phyloP scores from a whole-genome alignment of 2,113 vertebrate species.

The Bos taurus region DNA sequence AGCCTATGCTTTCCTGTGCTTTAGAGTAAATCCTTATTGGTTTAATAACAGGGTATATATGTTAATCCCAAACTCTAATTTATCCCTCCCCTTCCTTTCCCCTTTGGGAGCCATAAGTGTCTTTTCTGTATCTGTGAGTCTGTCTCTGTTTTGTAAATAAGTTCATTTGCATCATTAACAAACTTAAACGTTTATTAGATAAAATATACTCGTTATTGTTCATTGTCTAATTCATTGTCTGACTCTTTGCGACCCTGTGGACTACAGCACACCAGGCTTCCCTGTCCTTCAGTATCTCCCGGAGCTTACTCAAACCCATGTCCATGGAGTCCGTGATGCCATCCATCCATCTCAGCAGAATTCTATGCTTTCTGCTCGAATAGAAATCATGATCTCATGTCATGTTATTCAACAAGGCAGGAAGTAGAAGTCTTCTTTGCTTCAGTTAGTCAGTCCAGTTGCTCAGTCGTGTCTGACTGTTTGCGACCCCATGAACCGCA shows the following conservation, averaged over 20 bases:
- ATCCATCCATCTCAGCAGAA: too few relatives aligned
- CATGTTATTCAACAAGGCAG: too few relatives aligned
- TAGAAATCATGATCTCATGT: too few relatives aligned
- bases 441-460: too few relatives aligned
- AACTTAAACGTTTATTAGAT: not conserved
- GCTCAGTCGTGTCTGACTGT: not conserved
- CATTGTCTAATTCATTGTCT: not conserved
- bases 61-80: not conserved
- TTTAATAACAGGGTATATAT: not conserved
- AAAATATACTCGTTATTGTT: not conserved
- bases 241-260: too few relatives aligned
- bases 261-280: too few relatives aligned
- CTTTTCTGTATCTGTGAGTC: not conserved
- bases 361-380: too few relatives aligned
- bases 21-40: not conserved
- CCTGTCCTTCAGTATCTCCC: too few relatives aligned
- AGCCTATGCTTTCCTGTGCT: not conserved
- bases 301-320: too few relatives aligned
- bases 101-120: not conserved
- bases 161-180: not conserved
- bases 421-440: too few relatives aligned
- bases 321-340: too few relatives aligned
- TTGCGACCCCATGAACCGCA: not conserved
- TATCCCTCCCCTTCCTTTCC: not conserved
- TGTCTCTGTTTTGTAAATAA: not conserved